Evolutionary conservation across 2,888 invertebrate genomes (phyloP).

Genomic region (Caenorhabditis sp.): DNA sequence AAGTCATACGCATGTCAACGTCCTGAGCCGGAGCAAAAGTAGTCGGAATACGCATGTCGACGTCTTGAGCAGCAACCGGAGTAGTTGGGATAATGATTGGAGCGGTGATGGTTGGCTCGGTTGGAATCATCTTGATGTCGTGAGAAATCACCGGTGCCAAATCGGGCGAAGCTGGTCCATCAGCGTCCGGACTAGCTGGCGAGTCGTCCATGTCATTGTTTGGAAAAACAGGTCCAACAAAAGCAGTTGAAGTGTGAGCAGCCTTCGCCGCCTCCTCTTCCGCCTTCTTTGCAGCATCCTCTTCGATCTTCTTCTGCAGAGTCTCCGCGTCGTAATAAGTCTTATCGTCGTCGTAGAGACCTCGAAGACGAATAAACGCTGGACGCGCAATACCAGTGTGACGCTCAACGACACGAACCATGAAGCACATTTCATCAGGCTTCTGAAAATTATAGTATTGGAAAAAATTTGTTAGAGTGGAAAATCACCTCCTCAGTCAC

Average conservation of each 20-base stretch:
- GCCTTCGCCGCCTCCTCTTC: conserved; percentile 5
- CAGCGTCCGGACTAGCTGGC: conserved; percentile 20
- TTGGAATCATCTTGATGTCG: conserved; percentile 29
- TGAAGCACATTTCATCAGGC: neutral
- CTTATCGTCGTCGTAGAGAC: conserved; percentile 22
- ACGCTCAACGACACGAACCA: conserved; percentile 26
- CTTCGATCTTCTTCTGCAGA: conserved; percentile 1
- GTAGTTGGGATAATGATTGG: no score
- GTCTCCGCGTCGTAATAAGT: conserved; percentile 16
- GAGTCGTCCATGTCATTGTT: conserved; percentile 13
- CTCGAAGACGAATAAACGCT: conserved; percentile 28
- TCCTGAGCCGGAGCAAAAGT: neutral
- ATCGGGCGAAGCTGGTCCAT: conserved; percentile 40
- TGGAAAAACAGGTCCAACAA: neutral
- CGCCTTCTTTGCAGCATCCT: conserved; percentile 5
- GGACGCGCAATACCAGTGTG: neutral
- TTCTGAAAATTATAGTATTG: neutral
- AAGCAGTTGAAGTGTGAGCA: neutral
- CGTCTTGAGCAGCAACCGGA: no score
- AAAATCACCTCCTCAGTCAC: neutral
- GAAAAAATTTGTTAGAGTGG: no score
- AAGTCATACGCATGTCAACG: neutral
- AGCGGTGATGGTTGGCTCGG: neutral
- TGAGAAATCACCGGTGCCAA: conserved; percentile 21
- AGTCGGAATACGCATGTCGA: neutral